Conservation (phyloP, 2,888 invertebrate species). For the Aspidiotus rigidus region DNA sequence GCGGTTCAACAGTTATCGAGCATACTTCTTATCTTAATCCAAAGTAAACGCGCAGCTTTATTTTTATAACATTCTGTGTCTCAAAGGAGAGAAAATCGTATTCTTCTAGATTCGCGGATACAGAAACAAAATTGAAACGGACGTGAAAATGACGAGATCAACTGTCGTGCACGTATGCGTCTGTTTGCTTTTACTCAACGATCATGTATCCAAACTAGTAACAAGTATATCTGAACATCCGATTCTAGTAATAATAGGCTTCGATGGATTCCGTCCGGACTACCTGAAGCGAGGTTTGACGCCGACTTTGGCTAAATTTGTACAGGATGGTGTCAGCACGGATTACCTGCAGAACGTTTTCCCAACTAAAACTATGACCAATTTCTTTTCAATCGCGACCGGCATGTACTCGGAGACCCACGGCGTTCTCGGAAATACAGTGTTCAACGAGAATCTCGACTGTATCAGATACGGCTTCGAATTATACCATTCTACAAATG, state of each 20-base stretch:
- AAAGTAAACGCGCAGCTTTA: too few species aligned
- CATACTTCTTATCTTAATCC: too few species aligned
- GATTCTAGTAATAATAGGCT: conserved; percentile 54
- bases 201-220: background rate
- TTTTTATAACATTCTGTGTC: too few species aligned
- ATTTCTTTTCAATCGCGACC: conserved; percentile 63
- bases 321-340: conserved; percentile 49
- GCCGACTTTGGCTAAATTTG: conserved; percentile 51
- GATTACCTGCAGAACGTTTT: conserved; percentile 55
- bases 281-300: conserved; percentile 42
- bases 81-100: too few species aligned
- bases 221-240: conserved; percentile 43
- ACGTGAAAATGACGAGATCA: too few species aligned
- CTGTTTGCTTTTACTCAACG: too few species aligned
- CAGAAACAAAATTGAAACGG: too few species aligned
- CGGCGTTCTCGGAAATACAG: conserved; percentile 56
- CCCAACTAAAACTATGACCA: conserved; percentile 64
- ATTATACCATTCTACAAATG: conserved; percentile 48
- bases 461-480: conserved; percentile 40
- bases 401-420: conserved; percentile 59
- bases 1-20: too few species aligned
- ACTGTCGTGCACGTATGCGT: too few species aligned
- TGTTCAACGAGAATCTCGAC: conserved; percentile 48
- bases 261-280: conserved; percentile 55
- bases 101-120: too few species aligned